phyloP scores from a whole-genome alignment of 2,888 invertebrate species.

The Mantis religiosa region DNA sequence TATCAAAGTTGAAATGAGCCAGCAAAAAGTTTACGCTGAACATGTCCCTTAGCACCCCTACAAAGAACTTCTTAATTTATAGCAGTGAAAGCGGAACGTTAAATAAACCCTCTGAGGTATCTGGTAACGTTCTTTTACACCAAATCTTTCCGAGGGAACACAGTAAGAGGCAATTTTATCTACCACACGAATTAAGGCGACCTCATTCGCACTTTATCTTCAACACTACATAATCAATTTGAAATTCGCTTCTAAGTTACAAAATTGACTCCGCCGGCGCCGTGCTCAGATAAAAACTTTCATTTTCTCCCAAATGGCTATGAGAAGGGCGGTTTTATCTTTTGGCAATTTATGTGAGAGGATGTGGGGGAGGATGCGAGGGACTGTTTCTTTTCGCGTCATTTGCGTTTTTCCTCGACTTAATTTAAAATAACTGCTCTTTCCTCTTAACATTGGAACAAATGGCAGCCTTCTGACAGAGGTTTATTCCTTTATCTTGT shows the following conservation, averaged over 20 bases:
- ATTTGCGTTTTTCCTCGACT: not conserved
- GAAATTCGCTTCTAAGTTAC: constrained; percentile 8
- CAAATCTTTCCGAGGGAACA: not conserved
- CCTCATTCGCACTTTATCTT: not conserved
- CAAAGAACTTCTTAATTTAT: too few relatives aligned
- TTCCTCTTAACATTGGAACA: not conserved
- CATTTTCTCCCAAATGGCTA: constrained; percentile 7
- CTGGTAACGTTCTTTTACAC: not conserved
- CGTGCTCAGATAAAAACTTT: constrained; percentile 9
- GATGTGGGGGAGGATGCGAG: not conserved
- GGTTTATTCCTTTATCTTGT: not conserved
- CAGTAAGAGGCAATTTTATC: not conserved
- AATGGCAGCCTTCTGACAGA: not conserved
- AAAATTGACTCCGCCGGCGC: constrained; percentile 4
- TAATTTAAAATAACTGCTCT: not conserved
- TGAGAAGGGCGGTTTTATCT: not conserved
- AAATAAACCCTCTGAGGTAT: too few relatives aligned
- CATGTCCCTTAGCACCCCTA: too few relatives aligned
- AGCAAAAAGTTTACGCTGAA: too few relatives aligned
- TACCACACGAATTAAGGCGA: not conserved
- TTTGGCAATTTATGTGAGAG: constrained; percentile 8
- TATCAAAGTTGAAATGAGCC: too few relatives aligned
- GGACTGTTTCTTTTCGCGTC: not conserved
- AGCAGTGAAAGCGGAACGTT: too few relatives aligned
- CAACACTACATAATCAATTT: constrained; percentile 11